Evolutionary conservation across 2,113 vertebrate genomes (phyloP).

Genomic region (Copsychus sechellarum): DNA sequence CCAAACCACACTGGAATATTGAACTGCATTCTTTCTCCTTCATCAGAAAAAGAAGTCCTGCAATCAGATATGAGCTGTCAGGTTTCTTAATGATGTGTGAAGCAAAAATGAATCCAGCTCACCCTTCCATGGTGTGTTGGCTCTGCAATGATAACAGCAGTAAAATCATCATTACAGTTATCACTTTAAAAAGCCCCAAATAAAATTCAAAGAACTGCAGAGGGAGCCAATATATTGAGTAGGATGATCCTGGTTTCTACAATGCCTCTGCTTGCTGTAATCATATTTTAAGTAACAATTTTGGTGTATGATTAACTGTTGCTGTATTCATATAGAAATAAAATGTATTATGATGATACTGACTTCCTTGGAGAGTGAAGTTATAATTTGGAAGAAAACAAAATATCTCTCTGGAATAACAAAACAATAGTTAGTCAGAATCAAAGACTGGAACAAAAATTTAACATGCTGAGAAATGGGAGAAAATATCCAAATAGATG

Average conservation of each 20-base stretch:
- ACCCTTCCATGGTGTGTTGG: neutral
- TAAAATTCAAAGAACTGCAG: neutral
- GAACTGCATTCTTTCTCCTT: neutral
- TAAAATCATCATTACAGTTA: neutral
- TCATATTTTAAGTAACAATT: neutral
- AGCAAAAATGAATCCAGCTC: slow-evolving; percentile 6
- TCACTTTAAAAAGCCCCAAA: neutral
- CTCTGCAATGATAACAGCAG: neutral
- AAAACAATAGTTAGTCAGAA: neutral
- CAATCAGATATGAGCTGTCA: neutral
- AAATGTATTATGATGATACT: neutral
- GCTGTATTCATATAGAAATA: neutral
- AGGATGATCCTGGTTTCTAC: neutral
- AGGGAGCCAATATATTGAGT: neutral
- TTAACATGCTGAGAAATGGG: neutral
- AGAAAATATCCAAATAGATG: neutral
- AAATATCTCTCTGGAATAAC: neutral
- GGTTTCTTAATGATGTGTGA: slow-evolving; percentile 35
- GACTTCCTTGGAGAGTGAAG: neutral
- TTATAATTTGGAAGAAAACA: neutral
- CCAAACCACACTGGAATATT: neutral
- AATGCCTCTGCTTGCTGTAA: neutral
- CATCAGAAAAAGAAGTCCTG: neutral
- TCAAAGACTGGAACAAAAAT: neutral
- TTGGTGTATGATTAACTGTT: neutral